phyloP scores from a whole-genome alignment of 2,888 invertebrate genomes.

The Trissolcus brochymenae region DNA sequence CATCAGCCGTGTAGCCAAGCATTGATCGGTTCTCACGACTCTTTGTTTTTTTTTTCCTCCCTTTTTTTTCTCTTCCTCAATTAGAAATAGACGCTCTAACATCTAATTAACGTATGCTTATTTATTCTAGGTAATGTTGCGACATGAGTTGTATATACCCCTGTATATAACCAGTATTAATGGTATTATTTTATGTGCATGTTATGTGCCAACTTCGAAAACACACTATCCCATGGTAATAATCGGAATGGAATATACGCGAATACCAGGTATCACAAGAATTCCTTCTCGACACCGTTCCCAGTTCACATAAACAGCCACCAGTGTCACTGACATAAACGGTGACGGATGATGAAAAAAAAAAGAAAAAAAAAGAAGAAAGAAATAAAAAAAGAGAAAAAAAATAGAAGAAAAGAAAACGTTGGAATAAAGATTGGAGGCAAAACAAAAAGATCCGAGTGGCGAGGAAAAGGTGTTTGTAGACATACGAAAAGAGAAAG shows the following conservation, averaged over 20 bases:
- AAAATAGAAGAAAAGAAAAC: slow-evolving; percentile 1
- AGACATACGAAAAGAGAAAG: not conserved
- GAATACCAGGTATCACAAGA: slow-evolving; percentile 76
- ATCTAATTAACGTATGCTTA: slow-evolving; percentile 68
- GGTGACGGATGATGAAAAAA: slow-evolving; percentile 6
- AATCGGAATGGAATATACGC: slow-evolving; percentile 74
- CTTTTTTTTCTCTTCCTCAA: not conserved
- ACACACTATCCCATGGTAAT: slow-evolving; percentile 62
- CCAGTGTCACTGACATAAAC: not conserved
- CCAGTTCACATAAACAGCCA: slow-evolving; percentile 39
- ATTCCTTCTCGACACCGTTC: slow-evolving; percentile 75
- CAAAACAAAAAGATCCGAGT: not conserved
- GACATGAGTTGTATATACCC: slow-evolving; percentile 64
- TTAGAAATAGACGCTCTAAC: slow-evolving; percentile 57
- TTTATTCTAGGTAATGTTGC: slow-evolving; percentile 75
- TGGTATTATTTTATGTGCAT: slow-evolving; percentile 49
- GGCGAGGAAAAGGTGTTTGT: not conserved
- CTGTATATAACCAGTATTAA: slow-evolving; percentile 61
- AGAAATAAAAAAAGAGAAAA: not conserved
- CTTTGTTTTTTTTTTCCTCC: too few species aligned
- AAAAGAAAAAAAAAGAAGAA: not conserved
- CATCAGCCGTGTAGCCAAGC: slow-evolving; percentile 18
- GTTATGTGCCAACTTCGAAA: slow-evolving; percentile 35
- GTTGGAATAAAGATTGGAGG: not conserved
- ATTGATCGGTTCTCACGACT: slow-evolving; percentile 23